Evolutionary conservation across 2,113 vertebrate species (phyloP), one percentile per base, ranked within the genome.

Genomic region (Ramphastos sulfuratus): DNA sequence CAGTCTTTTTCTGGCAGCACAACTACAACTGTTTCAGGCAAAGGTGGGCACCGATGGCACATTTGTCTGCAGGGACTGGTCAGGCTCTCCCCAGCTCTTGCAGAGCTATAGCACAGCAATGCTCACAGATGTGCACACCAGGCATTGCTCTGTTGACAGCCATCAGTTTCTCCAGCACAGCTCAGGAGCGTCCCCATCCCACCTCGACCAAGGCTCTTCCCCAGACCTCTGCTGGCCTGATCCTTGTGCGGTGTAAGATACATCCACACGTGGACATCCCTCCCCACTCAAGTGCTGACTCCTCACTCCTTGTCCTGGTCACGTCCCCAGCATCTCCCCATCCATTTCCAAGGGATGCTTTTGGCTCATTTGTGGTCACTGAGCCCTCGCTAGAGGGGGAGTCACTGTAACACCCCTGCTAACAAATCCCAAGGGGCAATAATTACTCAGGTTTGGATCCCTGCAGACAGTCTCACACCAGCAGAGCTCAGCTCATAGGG

Each of bases 191-290:
- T 3, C 7, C 37, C 24, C 17, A 4, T 16, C 19, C 31, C 28
- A 21, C 14, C 50, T 6, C 7, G 0, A 3, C 61, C 14, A 6
- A 44, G 42, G 48, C 42, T 64, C 12, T 6, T 87, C 52, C 48
- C 30, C 42, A 31, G 21, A 12, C 14, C 7, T 15, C 37, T 1
- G 0, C 15, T 1, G 1, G 61, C 12, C 46, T 28, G 60, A 33
- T 27, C 31, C 63, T 12, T 1, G 0, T 7, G n/a, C 2, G n/a
- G 19, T 0, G 0, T 4, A 52, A 4, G 0, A 54, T 31, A 55
- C 66, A 18, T 3, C 42, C 48, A 5, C 19, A 5, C 6, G 1
- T 0, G 0, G 56, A 9, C 46, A 10, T 19, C 3, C 48, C 48
- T 50, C 48, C 48, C 30, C 3, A 5, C 21, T 30, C 3, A 0